Conservation (phyloP, 30 jellyfish, hydroid and myxozoan genomes). For the Aurelia sp. region DNA sequence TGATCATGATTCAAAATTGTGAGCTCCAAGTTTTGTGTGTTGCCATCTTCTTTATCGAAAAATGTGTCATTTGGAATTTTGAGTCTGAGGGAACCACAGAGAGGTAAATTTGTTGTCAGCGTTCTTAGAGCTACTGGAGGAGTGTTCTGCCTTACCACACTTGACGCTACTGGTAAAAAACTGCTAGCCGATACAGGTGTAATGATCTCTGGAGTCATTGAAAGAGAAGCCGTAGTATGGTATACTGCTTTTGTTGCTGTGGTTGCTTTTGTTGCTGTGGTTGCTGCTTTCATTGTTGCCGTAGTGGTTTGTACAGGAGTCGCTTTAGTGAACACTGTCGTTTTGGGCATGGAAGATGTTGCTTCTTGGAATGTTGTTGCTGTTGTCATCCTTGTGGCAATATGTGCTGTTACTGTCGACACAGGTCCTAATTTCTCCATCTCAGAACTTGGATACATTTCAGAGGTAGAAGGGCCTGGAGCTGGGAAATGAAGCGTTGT, state of each 20-base stretch:
- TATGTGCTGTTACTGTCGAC: too few relatives aligned
- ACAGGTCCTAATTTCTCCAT: too few relatives aligned
- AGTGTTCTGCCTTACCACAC: slow-evolving; percentile 8
- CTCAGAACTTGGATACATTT: background rate
- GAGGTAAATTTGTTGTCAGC: background rate
- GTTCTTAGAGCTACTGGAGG: slow-evolving; percentile 50
- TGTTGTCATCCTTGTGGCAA: background rate
- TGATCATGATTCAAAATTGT: background rate
- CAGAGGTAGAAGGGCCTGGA: background rate
- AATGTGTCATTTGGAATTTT: slow-evolving; percentile 53
- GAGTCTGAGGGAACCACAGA: slow-evolving; percentile 35
- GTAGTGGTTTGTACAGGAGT: too few relatives aligned
- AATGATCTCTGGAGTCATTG: background rate
- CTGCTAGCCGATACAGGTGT: background rate
- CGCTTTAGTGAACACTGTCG: too few relatives aligned
- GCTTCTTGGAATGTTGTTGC: background rate
- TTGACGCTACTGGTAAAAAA: background rate
- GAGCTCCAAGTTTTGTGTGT: slow-evolving; percentile 11
- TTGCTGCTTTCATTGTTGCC: too few relatives aligned
- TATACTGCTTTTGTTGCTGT: too few relatives aligned
- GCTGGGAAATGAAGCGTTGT: background rate
- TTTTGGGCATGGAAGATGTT: too few relatives aligned
- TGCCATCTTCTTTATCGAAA: slow-evolving; percentile 72
- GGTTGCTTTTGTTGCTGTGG: too few relatives aligned
- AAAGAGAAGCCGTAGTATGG: background rate